Base-by-base conservation (phyloP, 2,888 invertebrate genomes). In the Lycophotia porphyrea region DNA sequence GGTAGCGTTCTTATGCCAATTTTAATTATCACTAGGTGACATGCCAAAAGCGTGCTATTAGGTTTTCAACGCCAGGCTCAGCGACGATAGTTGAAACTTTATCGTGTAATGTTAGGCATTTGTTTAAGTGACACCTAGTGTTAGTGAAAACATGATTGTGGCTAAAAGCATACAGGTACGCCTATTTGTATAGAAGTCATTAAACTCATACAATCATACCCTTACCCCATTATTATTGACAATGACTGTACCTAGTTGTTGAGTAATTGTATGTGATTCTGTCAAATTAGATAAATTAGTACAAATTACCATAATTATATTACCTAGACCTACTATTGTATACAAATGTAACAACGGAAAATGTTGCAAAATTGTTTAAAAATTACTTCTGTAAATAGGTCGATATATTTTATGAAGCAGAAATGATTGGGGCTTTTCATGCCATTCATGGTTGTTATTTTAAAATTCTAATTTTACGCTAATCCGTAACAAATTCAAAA, bases 231-330 rank as follows among this genome's bases (percentile, higher is more conserved):
- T 36, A 80, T 83, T 76, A 67, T 52, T 42, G 52, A 68, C 31
- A 76, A 83, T 79, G 70, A 71, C 52, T 47, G 49, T 42, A 36
- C 34, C 18, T 15, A 64, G 71, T 76, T 67, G 27, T 34, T 31
- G 2, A 2, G 70, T 39, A 55, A 74, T 75, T 61, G 69, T 64
- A 36, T 42, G 44, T 70, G 49, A 76, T 77, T 77, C 39, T 74
- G 49, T 34, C 65, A 74, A 84, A 84, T 86, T 77, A 72, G n/a
- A 67, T 60, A 60, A 76, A 68, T 76, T 39, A 34, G 47, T 34
- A 13, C 21, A 60, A 76, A 68, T 27, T 5, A 49, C 58, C 18
- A 39, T n/a, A 42, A 11, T 15, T 55, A 55, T 18, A 15, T 44
- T 67, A 68, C 4, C 7, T 44, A 7, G 60, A 44, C 39, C n/a